Conservation (phyloP, 2,888 invertebrate species). For the Furcula furcula region DNA sequence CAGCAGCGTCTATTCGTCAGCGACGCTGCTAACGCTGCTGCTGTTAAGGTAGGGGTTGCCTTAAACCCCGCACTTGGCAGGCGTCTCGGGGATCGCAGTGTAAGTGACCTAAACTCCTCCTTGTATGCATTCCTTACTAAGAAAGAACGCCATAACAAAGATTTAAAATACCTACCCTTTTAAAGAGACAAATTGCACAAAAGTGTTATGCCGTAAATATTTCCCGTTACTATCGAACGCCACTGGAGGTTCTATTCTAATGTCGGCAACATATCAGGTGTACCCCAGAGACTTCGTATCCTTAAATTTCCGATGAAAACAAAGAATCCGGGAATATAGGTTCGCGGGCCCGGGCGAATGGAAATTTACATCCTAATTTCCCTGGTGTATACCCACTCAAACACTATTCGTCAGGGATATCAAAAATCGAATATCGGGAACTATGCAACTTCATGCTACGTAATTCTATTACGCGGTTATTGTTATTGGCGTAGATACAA, state of each 20-base stretch:
- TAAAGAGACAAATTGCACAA: too few species aligned
- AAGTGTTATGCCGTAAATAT: too few species aligned
- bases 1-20: too few species aligned
- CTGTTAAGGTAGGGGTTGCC: too few species aligned
- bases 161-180: too few species aligned
- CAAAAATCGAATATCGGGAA: conserved; percentile 50
- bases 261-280: conserved; percentile 38
- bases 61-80: too few species aligned
- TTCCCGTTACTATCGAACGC: conserved; percentile 22
- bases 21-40: too few species aligned
- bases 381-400: conserved; percentile 61
- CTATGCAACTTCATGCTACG: background rate
- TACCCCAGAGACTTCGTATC: conserved; percentile 57
- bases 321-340: conserved; percentile 73
- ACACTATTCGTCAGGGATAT: conserved; percentile 68
- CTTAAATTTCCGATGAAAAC: conserved; percentile 77
- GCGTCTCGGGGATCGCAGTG: too few species aligned
- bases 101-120: too few species aligned
- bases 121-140: too few species aligned
- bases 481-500: too few species aligned
- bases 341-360: conserved; percentile 63
- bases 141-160: too few species aligned
- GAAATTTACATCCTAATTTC: conserved; percentile 82
- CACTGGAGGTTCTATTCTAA: conserved; percentile 18
- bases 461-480: background rate